Base-by-base conservation (phyloP, 2,888 invertebrate genomes). In the Apeira syringaria region DNA sequence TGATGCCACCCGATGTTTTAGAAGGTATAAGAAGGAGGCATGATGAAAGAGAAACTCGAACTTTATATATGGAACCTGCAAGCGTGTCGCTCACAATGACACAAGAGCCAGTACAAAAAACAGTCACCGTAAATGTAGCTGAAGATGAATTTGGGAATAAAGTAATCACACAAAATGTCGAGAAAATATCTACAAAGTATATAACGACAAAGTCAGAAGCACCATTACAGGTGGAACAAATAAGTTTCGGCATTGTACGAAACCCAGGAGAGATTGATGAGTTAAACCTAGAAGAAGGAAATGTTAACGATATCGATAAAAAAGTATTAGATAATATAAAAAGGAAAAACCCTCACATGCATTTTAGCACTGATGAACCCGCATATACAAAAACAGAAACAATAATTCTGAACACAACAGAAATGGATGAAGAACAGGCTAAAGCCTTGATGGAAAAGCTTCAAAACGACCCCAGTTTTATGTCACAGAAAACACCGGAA, bases 331-430 rank as follows among this genome's bases (percentile, higher is more conserved):
- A 87, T 20, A 80, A 90, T 65, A 90, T 90, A 47, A 89, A 80
- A 54, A 64, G 72, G 47, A 80, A 88, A 38, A 88, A 90, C 52
- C 90, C 90, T 12, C 82, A 87, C 39, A 81, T 90, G 66, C 84
- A 86, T 62, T 86, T 90, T 40, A 80, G 86, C 9, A 75, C 80
- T 17, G 81, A 83, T 11, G 90, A 90, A 53, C 88, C 88, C 1
- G 77, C 86, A 7, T 90, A 78, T 37, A 86, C 87, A 0, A 82
- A 78, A 74, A 88, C 87, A 0, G 90, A 91, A 65, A 89, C 87
- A 1, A 92, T 92, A 33, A 91, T 92, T 40, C 60, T 92, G 24
- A 92, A 92, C 46, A 87, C 90, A 5, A 76, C 80, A 18, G 85
- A 91, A 29, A 70, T 91, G 69, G 76, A 80, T 26, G 91, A 90